Percentiles rank a stretch among this genome's conserved stretches.
Evolutionary conservation across 2,797 vertebrate genomes (phyloP).

Genomic region (Nannoperca australis): DNA sequence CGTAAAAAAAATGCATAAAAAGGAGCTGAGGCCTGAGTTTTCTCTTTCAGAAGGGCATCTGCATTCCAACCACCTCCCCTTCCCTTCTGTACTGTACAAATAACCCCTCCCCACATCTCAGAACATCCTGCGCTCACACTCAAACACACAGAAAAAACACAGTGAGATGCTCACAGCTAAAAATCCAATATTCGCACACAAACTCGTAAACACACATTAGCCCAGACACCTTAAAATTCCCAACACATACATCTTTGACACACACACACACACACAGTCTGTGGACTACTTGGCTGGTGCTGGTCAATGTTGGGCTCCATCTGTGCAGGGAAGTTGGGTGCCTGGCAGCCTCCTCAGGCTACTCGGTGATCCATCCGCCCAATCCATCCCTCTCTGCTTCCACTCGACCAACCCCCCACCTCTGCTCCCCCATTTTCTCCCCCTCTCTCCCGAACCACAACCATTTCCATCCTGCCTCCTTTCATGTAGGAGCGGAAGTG

Average conservation of each 20-base stretch:
- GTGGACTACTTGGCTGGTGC: constrained; percentile 53
- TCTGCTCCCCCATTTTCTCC: background rate
- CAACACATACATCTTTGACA: constrained; percentile 48
- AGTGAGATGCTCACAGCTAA: constrained; percentile 20
- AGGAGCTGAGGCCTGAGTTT: constrained; percentile 79
- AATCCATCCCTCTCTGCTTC: constrained; percentile 34
- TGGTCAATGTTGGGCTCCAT: constrained; percentile 78
- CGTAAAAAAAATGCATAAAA: constrained; percentile 67
- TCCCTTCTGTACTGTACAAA: constrained; percentile 41
- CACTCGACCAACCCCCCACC: background rate
- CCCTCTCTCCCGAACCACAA: constrained; percentile 7
- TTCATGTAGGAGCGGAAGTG: constrained; percentile 74
- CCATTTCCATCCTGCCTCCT: constrained; percentile 56
- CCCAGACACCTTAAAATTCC: constrained; percentile 44
- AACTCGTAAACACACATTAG: constrained; percentile 25
- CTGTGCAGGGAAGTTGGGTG: constrained; percentile 85
- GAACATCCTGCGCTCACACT: constrained; percentile 45
- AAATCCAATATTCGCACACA: constrained; percentile 45
- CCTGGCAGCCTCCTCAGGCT: constrained; percentile 80
- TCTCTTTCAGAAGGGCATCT: constrained; percentile 81
- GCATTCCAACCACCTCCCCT: constrained; percentile 74
- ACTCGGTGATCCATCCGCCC: constrained; percentile 64
- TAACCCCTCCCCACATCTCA: constrained; percentile 41
- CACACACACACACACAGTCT: constrained; percentile 36
- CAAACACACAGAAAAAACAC: constrained; percentile 7